Percentiles rank a stretch among this genome's conserved stretches.
phyloP scores from a whole-genome alignment of 2,797 vertebrate genomes.

The Yasuhikotakia modesta region DNA sequence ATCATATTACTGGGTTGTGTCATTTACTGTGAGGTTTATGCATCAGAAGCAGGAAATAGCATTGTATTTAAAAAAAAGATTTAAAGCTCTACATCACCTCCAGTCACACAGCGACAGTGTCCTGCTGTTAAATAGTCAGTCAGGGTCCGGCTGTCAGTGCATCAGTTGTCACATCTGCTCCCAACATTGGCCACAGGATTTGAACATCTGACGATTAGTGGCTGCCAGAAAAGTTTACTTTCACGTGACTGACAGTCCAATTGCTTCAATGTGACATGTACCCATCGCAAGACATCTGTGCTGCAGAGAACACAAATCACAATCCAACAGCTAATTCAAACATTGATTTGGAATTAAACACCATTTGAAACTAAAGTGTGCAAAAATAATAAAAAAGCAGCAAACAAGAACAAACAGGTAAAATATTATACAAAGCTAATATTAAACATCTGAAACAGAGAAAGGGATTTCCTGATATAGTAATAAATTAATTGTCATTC shows the following conservation, averaged over 20 bases:
- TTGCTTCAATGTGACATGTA: conserved; percentile 21
- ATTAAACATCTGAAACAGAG: not conserved
- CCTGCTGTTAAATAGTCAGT: not conserved
- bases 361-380: too few relatives aligned
- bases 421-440: not conserved
- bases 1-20: not conserved
- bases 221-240: conserved; percentile 34
- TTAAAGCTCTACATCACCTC: conserved; percentile 7
- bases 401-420: not conserved
- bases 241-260: conserved; percentile 42
- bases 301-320: too few relatives aligned
- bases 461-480: not conserved
- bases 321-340: too few relatives aligned
- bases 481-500: not conserved
- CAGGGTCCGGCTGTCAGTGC: conserved; percentile 33
- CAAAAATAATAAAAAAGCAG: too few relatives aligned
- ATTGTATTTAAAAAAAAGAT: not conserved
- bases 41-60: not conserved
- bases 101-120: not conserved
- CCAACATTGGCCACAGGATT: conserved; percentile 13
- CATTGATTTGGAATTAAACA: too few relatives aligned
- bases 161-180: conserved; percentile 28
- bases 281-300: conserved; percentile 10
- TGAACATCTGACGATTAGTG: conserved; percentile 26
- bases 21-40: not conserved